Conservation (phyloP, 1,140 invertebrate genomes). For the Musca domestica region DNA sequence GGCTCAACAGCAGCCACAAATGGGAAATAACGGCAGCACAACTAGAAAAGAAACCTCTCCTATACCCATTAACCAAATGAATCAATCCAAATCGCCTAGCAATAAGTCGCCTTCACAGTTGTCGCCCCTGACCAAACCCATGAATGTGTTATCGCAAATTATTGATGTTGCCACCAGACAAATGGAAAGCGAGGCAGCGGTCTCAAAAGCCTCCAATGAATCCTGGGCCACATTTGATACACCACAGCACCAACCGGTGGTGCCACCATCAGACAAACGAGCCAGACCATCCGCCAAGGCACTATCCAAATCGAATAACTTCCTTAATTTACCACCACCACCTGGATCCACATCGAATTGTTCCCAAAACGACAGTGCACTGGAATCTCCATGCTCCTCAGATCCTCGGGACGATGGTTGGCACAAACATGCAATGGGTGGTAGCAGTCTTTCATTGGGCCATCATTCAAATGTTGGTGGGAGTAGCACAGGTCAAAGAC, state of each 20-base stretch:
- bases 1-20: conserved; percentile 27
- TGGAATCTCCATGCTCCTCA: conserved; percentile 71
- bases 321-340: conserved; percentile 36
- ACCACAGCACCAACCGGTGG: conserved; percentile 35
- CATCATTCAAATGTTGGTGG: conserved; percentile 12
- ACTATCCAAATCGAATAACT: background rate
- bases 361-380: conserved; percentile 53
- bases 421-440: conserved; percentile 33
- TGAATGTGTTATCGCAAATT: conserved; percentile 46
- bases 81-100: conserved; percentile 23
- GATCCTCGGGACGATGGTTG: conserved; percentile 66
- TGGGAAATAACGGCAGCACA: conserved; percentile 50
- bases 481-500: conserved; percentile 27
- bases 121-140: conserved; percentile 51
- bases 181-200: conserved; percentile 31
- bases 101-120: conserved; percentile 30
- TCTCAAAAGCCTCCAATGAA: conserved; percentile 28
- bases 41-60: conserved; percentile 31
- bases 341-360: conserved; percentile 47
- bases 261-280: conserved; percentile 26
- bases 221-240: conserved; percentile 54
- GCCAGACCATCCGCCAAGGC: conserved; percentile 2
- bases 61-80: conserved; percentile 34
- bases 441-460: conserved; percentile 4
- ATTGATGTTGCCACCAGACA: conserved; percentile 48